A percentile compares a stretch with the other conserved stretches of the same genome.
Evolutionary conservation across 64 coral and sea anemone genomes (phyloP).

Genomic region (Hydrozoanthus tunicans): DNA sequence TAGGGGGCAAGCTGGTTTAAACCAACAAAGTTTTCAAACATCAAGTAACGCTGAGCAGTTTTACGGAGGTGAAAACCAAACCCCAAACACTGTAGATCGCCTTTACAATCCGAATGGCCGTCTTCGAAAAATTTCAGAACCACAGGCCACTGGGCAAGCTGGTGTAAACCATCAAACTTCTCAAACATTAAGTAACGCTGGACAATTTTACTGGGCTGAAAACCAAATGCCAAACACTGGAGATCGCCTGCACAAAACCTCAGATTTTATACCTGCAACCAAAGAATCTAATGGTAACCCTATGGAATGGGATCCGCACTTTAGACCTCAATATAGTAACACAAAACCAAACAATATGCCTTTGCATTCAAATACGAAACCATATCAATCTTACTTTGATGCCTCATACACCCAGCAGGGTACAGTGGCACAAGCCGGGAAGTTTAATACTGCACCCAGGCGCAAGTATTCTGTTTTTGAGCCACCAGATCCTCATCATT

Average conservation of each 20-base stretch:
- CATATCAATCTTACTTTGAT: background rate
- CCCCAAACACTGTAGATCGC: too few relatives aligned
- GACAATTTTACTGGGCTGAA: background rate
- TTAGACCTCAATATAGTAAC: background rate
- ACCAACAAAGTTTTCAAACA: too few relatives aligned
- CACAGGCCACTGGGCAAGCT: too few relatives aligned
- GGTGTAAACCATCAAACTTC: background rate
- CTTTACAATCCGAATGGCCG: too few relatives aligned
- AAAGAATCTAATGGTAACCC: background rate
- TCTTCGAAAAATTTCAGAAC: too few relatives aligned
- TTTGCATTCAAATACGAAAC: slow-evolving; percentile 1
- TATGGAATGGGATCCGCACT: background rate
- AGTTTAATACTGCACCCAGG: background rate
- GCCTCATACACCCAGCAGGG: background rate
- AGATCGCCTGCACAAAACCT: background rate
- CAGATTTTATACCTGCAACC: background rate
- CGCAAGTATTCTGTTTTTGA: background rate
- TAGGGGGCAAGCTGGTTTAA: background rate
- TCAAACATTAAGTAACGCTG: background rate
- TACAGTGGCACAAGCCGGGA: background rate
- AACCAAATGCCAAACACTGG: background rate
- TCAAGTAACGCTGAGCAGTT: too few relatives aligned
- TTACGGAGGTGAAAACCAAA: too few relatives aligned
- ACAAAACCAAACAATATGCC: background rate
- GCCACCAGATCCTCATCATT: background rate